phyloP scores from a whole-genome alignment of 2,797 vertebrate genomes.

The Gymnopithys bicolor region DNA sequence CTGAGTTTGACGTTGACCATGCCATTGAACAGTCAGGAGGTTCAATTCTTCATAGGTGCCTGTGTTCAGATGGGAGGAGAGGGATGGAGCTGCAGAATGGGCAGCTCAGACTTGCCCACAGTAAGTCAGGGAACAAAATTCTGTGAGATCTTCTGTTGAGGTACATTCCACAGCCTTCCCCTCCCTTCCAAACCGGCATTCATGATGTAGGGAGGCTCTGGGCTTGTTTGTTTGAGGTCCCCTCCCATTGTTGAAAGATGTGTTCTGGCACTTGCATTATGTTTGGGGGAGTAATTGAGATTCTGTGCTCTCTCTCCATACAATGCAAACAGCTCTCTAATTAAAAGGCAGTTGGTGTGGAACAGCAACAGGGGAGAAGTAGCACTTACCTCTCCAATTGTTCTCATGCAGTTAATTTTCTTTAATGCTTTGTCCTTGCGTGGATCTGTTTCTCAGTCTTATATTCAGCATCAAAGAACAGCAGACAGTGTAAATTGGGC shows the following conservation, averaged over 20 bases:
- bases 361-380: conserved; percentile 48
- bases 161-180: background rate
- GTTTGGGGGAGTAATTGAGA: conserved; percentile 25
- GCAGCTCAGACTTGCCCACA: background rate
- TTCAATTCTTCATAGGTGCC: background rate
- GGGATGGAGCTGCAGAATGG: background rate
- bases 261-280: background rate
- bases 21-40: background rate
- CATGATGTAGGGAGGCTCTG: background rate
- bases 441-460: conserved; percentile 29
- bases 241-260: background rate
- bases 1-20: background rate
- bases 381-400: conserved; percentile 21
- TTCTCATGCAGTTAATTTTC: conserved; percentile 46
- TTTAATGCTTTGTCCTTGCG: conserved; percentile 46
- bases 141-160: background rate
- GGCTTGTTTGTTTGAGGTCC: background rate
- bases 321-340: conserved; percentile 27
- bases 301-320: background rate
- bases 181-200: background rate
- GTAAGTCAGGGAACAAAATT: background rate
- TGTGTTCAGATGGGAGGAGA: background rate
- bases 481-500: conserved; percentile 6
- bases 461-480: background rate
- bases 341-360: conserved; percentile 49